Conservation (phyloP, 2,797 vertebrate genomes). For the Danio tinwini region DNA sequence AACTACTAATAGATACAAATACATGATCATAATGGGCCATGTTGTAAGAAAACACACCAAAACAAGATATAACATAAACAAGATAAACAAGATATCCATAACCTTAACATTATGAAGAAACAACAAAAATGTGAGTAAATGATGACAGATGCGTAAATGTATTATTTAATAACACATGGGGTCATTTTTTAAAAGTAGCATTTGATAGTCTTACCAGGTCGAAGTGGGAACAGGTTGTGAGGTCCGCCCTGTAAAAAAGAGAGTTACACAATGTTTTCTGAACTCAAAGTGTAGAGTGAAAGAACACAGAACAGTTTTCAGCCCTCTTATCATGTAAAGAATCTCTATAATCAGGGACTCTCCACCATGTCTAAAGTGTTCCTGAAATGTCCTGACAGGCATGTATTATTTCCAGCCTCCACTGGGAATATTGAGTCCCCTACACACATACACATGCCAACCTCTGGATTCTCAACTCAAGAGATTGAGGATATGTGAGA, state of each 20-base stretch:
- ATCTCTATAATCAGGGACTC: slow-evolving; percentile 22
- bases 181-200: background rate
- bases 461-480: slow-evolving; percentile 23
- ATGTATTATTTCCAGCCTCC: slow-evolving; percentile 5
- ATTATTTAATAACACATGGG: too few species aligned
- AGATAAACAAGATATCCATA: too few species aligned
- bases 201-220: slow-evolving; percentile 45
- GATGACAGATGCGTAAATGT: too few species aligned
- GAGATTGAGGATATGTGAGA: slow-evolving; percentile 3
- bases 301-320: slow-evolving; percentile 22
- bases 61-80: too few species aligned
- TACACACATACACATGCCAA: slow-evolving; percentile 24
- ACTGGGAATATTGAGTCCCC: background rate
- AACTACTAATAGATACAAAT: too few species aligned
- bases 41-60: too few species aligned
- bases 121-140: too few species aligned
- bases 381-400: slow-evolving; percentile 13
- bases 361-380: slow-evolving; percentile 35
- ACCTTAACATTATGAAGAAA: too few species aligned
- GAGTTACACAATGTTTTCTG: slow-evolving; percentile 1
- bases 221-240: slow-evolving; percentile 63
- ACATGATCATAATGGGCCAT: too few species aligned
- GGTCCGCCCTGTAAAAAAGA: slow-evolving; percentile 66
- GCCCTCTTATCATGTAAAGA: slow-evolving; percentile 28
- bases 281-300: background rate